A percentile compares a stretch with the other conserved stretches of the same genome.
phyloP scores from a whole-genome alignment of 64 coral and sea anemone genomes.

The Dendrophyllia cribrosa region DNA sequence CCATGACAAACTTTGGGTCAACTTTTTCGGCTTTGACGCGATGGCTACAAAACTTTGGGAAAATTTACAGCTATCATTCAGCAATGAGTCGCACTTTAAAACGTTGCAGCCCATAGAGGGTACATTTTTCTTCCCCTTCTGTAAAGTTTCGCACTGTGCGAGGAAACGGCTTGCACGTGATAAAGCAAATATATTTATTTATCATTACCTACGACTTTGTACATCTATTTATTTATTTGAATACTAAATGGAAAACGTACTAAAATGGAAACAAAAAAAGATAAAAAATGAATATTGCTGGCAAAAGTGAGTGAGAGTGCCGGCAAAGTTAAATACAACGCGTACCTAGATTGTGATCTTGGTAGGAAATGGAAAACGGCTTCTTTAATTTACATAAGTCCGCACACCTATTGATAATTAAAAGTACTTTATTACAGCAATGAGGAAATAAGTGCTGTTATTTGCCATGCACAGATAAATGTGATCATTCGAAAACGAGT shows the following conservation, averaged over 20 bases:
- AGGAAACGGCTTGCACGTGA: neutral
- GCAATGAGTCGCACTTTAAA: too few relatives aligned
- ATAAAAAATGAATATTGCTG: conserved; percentile 1
- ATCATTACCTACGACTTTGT: conserved; percentile 27
- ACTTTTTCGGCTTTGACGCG: too few relatives aligned
- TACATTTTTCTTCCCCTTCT: too few relatives aligned
- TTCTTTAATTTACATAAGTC: too few relatives aligned
- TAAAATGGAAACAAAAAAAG: conserved; percentile 24
- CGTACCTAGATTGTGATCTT: neutral
- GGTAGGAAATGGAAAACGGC: too few relatives aligned
- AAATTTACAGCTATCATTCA: too few relatives aligned
- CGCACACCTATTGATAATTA: neutral
- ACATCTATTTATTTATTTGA: neutral
- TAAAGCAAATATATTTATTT: conserved; percentile 25
- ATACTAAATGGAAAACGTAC: neutral
- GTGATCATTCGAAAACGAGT: too few relatives aligned
- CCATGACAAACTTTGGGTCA: too few relatives aligned
- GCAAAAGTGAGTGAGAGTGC: too few relatives aligned
- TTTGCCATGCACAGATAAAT: neutral
- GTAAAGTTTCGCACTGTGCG: too few relatives aligned
- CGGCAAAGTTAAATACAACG: neutral
- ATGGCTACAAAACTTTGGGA: too few relatives aligned
- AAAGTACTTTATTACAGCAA: neutral
- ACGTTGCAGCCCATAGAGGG: too few relatives aligned
- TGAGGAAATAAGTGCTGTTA: neutral